Percentiles rank a stretch among this genome's conserved stretches.
Evolutionary conservation across 2,113 vertebrate genomes (phyloP).

Genomic region (Ophthalmotilapia sp.): DNA sequence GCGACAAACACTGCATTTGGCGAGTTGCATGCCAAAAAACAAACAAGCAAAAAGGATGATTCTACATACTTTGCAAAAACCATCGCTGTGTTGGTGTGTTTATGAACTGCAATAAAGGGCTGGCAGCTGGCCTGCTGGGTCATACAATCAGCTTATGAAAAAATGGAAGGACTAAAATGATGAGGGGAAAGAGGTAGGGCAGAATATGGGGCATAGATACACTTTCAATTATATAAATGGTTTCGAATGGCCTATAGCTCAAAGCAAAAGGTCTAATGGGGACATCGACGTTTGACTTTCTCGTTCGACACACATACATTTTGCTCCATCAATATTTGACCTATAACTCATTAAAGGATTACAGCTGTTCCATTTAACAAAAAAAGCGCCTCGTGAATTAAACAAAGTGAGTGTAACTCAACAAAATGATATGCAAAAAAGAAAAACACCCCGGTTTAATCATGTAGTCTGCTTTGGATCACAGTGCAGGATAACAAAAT

Average conservation of each 20-base stretch:
- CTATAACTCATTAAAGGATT: not conserved
- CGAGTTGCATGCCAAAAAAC: not conserved
- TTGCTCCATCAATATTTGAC: not conserved
- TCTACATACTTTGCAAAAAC: not conserved
- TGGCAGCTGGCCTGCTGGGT: not conserved
- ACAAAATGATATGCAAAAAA: not conserved
- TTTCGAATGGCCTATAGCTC: slow-evolving; percentile 21
- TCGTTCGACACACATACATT: not conserved
- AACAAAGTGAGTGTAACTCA: not conserved
- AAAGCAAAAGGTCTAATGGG: not conserved
- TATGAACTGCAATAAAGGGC: not conserved
- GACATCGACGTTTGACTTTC: not conserved
- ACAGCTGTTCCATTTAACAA: not conserved
- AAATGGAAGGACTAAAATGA: not conserved
- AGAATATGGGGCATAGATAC: not conserved
- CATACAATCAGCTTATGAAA: slow-evolving; percentile 20
- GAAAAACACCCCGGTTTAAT: not conserved
- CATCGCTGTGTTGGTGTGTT: not conserved
- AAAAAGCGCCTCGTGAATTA: not conserved
- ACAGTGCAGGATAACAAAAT: not conserved
- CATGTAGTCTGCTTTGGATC: not conserved
- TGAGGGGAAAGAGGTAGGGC: not conserved
- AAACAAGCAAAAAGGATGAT: not conserved
- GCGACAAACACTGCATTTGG: not conserved
- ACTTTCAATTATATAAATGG: slow-evolving; percentile 21